A percentile compares a stretch with the other conserved stretches of the same genome.
These are phyloP conservation scores for Diabrotica balteata DNA, from an alignment of 2,888 invertebrate genomes.

Conservation along the genomic window DNA sequence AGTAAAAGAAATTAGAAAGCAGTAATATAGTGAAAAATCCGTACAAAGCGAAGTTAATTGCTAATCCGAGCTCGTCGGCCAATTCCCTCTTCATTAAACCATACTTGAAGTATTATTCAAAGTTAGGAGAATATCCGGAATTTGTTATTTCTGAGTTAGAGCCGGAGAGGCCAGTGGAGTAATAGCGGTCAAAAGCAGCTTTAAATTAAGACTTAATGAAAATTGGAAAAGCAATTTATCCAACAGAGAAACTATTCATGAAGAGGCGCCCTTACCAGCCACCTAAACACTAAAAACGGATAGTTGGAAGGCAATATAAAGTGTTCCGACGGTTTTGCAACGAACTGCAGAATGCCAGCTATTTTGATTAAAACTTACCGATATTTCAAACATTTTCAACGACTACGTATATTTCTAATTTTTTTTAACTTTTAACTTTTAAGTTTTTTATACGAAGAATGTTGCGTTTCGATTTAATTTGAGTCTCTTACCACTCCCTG, in stretches of 20 bases:
- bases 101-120: conserved; percentile 19
- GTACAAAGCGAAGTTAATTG: conserved; percentile 8
- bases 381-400: neutral
- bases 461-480: too few relatives aligned
- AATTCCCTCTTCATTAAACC: conserved; percentile 13
- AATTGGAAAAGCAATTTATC: conserved; percentile 44
- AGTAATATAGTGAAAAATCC: conserved; percentile 10
- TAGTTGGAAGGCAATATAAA: conserved; percentile 49
- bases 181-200: conserved; percentile 36
- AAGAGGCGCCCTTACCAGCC: conserved; percentile 31
- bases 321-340: conserved; percentile 52
- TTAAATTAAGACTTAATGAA: conserved; percentile 44
- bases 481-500: too few relatives aligned
- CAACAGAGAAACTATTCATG: conserved; percentile 42
- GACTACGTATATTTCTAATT: too few relatives aligned
- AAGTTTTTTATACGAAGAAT: too few relatives aligned
- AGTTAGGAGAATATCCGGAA: conserved; percentile 23
- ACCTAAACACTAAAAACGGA: conserved; percentile 38
- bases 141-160: conserved; percentile 25
- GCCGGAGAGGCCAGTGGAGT: conserved; percentile 22
- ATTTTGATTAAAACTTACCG: conserved; percentile 56
- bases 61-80: conserved; percentile 2
- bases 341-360: conserved; percentile 55
- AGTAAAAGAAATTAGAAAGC: too few relatives aligned
- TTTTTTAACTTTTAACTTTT: too few relatives aligned